Conservation (phyloP, 2,888 invertebrate species). For the Drosophila merina region DNA sequence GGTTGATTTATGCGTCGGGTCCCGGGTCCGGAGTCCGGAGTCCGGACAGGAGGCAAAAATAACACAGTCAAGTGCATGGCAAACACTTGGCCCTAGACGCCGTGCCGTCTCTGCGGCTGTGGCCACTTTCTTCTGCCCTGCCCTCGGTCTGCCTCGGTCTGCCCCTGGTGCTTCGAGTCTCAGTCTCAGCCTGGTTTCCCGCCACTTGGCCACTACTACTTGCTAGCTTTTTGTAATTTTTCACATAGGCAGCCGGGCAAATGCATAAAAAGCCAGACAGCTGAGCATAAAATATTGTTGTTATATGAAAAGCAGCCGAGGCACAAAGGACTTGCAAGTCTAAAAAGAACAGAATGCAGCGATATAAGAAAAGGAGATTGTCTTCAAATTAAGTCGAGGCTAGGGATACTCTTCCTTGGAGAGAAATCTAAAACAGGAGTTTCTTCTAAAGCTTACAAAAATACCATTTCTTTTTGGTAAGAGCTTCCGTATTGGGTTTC, state of each 20-base stretch:
- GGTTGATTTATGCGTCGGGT: slow-evolving; percentile 70
- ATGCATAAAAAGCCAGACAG: slow-evolving; percentile 80
- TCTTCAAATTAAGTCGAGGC: background rate
- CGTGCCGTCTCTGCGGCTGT: slow-evolving; percentile 43
- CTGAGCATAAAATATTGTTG: slow-evolving; percentile 80
- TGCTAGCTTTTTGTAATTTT: slow-evolving; percentile 75
- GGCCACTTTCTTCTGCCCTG: slow-evolving; percentile 27
- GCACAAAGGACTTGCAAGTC: slow-evolving; percentile 29
- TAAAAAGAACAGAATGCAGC: slow-evolving; percentile 19
- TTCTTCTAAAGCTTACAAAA: background rate
- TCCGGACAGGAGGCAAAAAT: slow-evolving; percentile 62
- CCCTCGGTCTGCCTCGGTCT: background rate
- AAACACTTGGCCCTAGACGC: slow-evolving; percentile 70
- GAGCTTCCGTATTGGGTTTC: background rate
- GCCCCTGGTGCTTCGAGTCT: too few species aligned
- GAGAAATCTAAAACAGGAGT: background rate
- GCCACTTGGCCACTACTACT: slow-evolving; percentile 40
- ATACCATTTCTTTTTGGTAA: background rate
- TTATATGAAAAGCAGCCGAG: slow-evolving; percentile 75
- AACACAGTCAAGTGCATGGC: slow-evolving; percentile 79
- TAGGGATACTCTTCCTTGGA: slow-evolving; percentile 6
- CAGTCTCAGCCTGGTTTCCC: slow-evolving; percentile 1
- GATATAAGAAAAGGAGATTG: slow-evolving; percentile 18
- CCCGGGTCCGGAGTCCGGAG: slow-evolving; percentile 4
- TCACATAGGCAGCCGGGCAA: slow-evolving; percentile 76